A percentile compares a stretch with the other conserved stretches of the same genome.
phyloP scores from a whole-genome alignment of 2,888 invertebrate genomes.

The Exephanes ischioxanthus region DNA sequence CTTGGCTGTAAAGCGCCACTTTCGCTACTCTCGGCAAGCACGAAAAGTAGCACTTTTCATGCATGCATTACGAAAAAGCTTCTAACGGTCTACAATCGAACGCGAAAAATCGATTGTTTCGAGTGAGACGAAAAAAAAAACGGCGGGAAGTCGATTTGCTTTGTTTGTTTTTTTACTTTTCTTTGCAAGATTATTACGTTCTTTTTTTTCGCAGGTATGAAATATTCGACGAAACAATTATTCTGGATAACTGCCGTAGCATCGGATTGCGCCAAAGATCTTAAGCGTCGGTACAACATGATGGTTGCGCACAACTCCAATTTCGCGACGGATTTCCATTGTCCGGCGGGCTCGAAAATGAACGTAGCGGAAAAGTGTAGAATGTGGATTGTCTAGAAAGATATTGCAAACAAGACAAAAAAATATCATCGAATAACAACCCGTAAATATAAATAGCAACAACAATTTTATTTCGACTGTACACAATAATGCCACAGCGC shows the following conservation, averaged over 20 bases:
- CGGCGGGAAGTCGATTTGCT: too few species aligned
- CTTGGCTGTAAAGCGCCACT: too few species aligned
- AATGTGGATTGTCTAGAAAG: constrained; percentile 63
- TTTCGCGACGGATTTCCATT: constrained; percentile 66
- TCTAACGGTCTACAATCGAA: too few species aligned
- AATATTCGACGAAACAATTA: constrained; percentile 66
- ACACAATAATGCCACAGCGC: constrained; percentile 65
- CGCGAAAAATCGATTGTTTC: not conserved
- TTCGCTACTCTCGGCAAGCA: too few species aligned
- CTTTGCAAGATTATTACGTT: not conserved
- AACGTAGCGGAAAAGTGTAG: constrained; percentile 59
- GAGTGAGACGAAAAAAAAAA: not conserved
- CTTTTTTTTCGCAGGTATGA: constrained; percentile 55
- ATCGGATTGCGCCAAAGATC: constrained; percentile 62
- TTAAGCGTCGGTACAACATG: constrained; percentile 66
- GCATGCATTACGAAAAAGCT: too few species aligned
- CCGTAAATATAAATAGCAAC: constrained; percentile 65
- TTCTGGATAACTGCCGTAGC: constrained; percentile 67
- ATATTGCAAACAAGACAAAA: not conserved
- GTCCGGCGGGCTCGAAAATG: constrained; percentile 63
- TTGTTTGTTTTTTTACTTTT: not conserved
- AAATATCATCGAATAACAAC: not conserved
- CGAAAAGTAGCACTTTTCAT: too few species aligned
- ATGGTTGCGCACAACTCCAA: constrained; percentile 64
- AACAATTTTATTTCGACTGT: constrained; percentile 70